A percentile compares a stretch with the other conserved stretches of the same genome.
phyloP scores from a whole-genome alignment of 2,797 vertebrate genomes.

The Catamblyrhynchus diadema region DNA sequence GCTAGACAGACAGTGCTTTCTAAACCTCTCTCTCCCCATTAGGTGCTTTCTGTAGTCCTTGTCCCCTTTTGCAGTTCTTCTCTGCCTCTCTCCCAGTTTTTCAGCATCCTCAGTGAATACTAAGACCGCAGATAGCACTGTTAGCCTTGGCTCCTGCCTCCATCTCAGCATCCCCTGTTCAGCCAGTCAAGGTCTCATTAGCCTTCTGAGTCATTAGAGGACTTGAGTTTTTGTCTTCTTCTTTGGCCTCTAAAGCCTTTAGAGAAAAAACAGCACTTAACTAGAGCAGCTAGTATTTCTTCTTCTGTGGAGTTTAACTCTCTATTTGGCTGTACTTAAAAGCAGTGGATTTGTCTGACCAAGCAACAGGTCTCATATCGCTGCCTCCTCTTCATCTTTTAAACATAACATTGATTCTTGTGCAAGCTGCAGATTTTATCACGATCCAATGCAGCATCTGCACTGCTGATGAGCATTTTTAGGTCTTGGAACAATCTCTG shows the following conservation, averaged over 20 bases:
- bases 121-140: neutral
- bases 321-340: neutral
- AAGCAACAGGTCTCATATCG: neutral
- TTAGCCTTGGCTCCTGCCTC: neutral
- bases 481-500: neutral
- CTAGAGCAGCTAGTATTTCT: neutral
- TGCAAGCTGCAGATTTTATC: conserved; percentile 21
- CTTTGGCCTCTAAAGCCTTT: neutral
- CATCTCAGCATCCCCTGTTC: neutral
- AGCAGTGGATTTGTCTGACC: neutral
- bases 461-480: neutral
- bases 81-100: neutral
- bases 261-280: neutral
- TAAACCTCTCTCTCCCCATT: neutral
- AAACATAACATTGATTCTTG: neutral
- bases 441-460: neutral
- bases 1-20: neutral
- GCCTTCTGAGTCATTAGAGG: neutral
- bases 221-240: neutral
- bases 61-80: neutral
- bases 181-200: neutral
- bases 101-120: neutral
- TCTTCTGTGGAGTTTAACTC: neutral
- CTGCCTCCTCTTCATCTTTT: neutral
- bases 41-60: neutral